Percentiles rank a stretch among this genome's conserved stretches.
phyloP scores from a whole-genome alignment of 2,888 invertebrate species.

The Ferdinandea cuprea region DNA sequence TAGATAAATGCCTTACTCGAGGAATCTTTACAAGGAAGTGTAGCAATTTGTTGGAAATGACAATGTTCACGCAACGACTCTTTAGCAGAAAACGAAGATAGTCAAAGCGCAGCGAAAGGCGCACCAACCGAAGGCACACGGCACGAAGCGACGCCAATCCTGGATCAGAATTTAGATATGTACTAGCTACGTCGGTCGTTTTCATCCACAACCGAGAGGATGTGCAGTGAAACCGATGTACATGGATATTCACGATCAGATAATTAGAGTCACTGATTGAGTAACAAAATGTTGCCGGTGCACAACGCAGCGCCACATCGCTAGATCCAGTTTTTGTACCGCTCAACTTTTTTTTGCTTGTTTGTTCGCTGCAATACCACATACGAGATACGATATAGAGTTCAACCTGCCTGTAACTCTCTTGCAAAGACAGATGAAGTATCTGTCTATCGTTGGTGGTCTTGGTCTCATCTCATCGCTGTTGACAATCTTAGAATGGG shows the following conservation, averaged over 20 bases:
- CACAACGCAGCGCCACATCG: conserved; percentile 40
- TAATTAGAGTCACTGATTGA: conserved; percentile 68
- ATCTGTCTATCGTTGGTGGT: conserved; percentile 59
- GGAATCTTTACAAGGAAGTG: conserved; percentile 41
- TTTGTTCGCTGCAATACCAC: not conserved
- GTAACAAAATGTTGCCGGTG: conserved; percentile 48
- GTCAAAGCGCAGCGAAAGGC: conserved; percentile 8
- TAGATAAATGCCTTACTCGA: not conserved
- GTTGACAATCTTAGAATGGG: conserved; percentile 53
- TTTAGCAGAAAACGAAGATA: conserved; percentile 19
- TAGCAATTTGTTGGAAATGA: conserved; percentile 29
- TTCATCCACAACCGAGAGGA: not conserved
- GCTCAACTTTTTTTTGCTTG: not conserved
- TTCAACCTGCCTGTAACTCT: conserved; percentile 51
- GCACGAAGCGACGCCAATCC: conserved; percentile 21
- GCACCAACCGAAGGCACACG: not conserved
- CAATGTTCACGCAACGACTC: conserved; percentile 47
- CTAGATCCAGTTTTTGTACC: conserved; percentile 41
- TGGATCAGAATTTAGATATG: conserved; percentile 54
- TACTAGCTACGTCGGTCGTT: not conserved
- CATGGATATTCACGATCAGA: conserved; percentile 70
- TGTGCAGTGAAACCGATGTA: conserved; percentile 5
- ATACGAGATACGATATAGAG: conserved; percentile 18
- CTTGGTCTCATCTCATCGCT: conserved; percentile 55
- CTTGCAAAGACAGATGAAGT: conserved; percentile 6